phyloP scores from a whole-genome alignment of 2,797 vertebrate genomes.

The Nasua narica region DNA sequence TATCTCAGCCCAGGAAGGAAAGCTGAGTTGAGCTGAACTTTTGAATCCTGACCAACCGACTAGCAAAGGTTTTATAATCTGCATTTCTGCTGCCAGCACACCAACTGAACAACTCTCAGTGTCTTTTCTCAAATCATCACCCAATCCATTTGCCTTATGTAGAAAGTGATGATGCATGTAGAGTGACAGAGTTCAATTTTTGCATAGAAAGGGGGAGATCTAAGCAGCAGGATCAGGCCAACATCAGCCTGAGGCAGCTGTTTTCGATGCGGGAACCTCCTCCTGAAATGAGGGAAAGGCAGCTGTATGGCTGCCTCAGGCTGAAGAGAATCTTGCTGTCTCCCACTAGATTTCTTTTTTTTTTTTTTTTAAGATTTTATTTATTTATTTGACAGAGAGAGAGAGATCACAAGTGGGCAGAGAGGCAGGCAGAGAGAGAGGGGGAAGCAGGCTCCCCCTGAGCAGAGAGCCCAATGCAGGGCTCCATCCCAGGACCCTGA shows the following conservation, averaged over 20 bases:
- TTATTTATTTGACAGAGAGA: no score
- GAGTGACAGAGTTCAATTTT: not conserved
- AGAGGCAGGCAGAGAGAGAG: no score
- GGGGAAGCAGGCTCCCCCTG: no score
- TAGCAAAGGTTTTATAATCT: not conserved
- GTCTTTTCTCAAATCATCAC: not conserved
- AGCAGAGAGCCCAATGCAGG: no score
- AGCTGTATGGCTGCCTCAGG: constrained; percentile 5
- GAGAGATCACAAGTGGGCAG: no score
- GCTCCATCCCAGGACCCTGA: no score
- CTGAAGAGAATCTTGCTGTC: constrained; percentile 36
- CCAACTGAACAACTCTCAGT: not conserved
- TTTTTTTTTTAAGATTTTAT: no score
- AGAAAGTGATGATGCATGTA: not conserved
- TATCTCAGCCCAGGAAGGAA: not conserved
- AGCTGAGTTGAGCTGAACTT: not conserved
- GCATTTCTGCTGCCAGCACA: not conserved
- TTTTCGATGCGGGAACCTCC: not conserved
- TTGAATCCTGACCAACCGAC: not conserved
- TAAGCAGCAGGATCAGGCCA: not conserved
- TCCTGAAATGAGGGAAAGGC: constrained; percentile 23
- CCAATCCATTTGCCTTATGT: not conserved
- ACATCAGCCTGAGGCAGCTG: constrained; percentile 50
- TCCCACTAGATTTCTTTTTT: constrained; percentile 77
- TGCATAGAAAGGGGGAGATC: not conserved